These are phyloP conservation scores for Zaprionus gabonicus DNA, from an alignment of 1,140 invertebrate species.

Conservation along the genomic window DNA sequence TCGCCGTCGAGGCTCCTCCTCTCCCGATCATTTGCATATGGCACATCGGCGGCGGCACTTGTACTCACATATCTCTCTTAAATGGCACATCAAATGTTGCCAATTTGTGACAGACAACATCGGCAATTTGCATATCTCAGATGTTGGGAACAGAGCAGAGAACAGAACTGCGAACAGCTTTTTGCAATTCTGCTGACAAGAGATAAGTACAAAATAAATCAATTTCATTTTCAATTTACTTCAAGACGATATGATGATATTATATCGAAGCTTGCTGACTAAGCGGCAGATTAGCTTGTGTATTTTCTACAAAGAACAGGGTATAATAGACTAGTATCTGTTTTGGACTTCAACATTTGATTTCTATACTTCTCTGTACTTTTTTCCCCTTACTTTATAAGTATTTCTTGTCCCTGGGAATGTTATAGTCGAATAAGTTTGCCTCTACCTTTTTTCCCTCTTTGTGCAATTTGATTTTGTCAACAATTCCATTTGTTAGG, in stretches of 20 bases:
- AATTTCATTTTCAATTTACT: slow-evolving; percentile 38
- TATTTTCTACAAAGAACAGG: not conserved
- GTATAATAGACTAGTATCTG: not conserved
- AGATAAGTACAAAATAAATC: slow-evolving; percentile 34
- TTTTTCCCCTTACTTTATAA: not conserved
- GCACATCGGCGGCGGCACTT: slow-evolving; percentile 66
- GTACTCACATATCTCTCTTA: slow-evolving; percentile 50
- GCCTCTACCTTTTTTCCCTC: not conserved
- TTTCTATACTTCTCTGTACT: too few relatives aligned
- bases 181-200: slow-evolving; percentile 37
- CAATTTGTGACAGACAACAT: slow-evolving; percentile 58
- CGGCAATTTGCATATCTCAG: slow-evolving; percentile 67
- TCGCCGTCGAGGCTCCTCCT: slow-evolving; percentile 32
- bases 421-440: not conserved
- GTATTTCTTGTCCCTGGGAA: not conserved
- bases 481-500: slow-evolving; percentile 45
- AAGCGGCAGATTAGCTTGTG: not conserved
- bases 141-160: slow-evolving; percentile 39
- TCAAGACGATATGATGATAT: slow-evolving; percentile 13
- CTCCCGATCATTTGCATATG: slow-evolving; percentile 56
- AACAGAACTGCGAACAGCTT: slow-evolving; percentile 33
- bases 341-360: too few relatives aligned
- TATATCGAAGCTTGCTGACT: not conserved
- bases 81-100: slow-evolving; percentile 79
- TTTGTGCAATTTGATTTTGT: slow-evolving; percentile 50